Conservation (phyloP, 2,113 vertebrate species). For the Cephalopterus ornatus region DNA sequence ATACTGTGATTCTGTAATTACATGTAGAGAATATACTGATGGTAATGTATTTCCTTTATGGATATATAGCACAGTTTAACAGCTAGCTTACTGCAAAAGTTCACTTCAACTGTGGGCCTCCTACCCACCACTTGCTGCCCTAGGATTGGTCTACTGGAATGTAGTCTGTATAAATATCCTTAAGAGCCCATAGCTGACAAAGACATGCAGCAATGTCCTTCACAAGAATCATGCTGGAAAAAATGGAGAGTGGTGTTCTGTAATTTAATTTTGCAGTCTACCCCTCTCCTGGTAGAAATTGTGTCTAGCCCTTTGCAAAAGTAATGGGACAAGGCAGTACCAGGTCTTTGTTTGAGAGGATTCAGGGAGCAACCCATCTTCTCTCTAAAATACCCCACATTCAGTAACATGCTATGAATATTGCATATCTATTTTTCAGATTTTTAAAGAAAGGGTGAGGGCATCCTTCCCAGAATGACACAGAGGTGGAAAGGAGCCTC, state of each 20-base stretch:
- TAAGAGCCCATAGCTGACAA: background rate
- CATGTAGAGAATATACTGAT: background rate
- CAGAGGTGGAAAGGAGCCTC: background rate
- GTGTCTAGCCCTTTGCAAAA: background rate
- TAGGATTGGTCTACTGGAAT: background rate
- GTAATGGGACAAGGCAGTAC: background rate
- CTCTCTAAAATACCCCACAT: background rate
- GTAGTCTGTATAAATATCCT: background rate
- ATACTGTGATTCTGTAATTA: background rate
- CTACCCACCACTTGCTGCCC: background rate
- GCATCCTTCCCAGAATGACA: background rate
- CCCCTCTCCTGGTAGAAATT: background rate
- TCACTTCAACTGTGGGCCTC: background rate
- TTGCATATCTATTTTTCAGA: background rate
- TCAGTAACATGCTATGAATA: background rate
- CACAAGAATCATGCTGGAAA: background rate
- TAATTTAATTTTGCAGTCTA: background rate
- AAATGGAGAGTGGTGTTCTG: background rate
- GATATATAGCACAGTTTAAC: background rate
- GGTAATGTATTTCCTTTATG: background rate
- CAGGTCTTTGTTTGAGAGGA: background rate
- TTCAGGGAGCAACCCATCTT: background rate
- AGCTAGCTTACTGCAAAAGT: background rate
- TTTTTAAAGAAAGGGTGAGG: background rate
- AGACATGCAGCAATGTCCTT: accelerated